These are phyloP conservation scores for Solea solea DNA, from an alignment of 2,113 vertebrate species.

Conservation along the genomic window DNA sequence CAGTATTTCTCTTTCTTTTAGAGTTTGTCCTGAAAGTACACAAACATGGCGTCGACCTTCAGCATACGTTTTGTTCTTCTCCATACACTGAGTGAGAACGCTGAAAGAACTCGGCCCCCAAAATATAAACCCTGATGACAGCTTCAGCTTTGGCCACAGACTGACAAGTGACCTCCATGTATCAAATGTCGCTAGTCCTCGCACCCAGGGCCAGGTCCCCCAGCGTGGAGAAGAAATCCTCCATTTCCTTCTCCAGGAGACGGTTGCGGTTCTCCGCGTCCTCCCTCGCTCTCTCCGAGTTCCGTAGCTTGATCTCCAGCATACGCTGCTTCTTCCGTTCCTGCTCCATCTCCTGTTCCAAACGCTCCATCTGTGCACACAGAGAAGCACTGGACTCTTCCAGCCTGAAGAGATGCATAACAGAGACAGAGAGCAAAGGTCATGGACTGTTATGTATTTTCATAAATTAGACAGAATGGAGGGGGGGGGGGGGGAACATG, in stretches of 20 bases:
- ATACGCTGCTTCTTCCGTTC: conserved; percentile 88
- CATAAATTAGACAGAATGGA: no score
- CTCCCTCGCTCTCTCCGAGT: conserved; percentile 90
- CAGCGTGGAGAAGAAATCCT: conserved; percentile 93
- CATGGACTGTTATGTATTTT: not conserved
- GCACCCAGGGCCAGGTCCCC: conserved; percentile 86
- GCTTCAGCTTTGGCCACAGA: not conserved
- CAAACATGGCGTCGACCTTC: conserved; percentile 3
- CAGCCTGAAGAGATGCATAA: conserved; percentile 78
- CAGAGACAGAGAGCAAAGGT: not conserved
- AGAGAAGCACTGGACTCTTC: conserved; percentile 87
- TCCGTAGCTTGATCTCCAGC: conserved; percentile 94
- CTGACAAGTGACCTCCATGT: not conserved
- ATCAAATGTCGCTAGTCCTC: conserved; percentile 75
- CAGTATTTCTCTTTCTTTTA: not conserved
- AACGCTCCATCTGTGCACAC: conserved; percentile 80
- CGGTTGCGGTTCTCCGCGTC: conserved; percentile 92
- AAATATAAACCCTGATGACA: conserved; percentile 26
- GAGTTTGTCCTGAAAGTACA: conserved; percentile 35
- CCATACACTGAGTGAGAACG: not conserved
- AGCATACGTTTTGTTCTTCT: conserved; percentile 6
- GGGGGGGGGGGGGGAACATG: no score
- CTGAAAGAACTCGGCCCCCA: not conserved
- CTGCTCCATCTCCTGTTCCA: conserved; percentile 92
- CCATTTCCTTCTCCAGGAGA: conserved; percentile 95